These are phyloP conservation scores for Psittacara wagleri DNA, from an alignment of 2,113 vertebrate genomes.

Conservation along the genomic window DNA sequence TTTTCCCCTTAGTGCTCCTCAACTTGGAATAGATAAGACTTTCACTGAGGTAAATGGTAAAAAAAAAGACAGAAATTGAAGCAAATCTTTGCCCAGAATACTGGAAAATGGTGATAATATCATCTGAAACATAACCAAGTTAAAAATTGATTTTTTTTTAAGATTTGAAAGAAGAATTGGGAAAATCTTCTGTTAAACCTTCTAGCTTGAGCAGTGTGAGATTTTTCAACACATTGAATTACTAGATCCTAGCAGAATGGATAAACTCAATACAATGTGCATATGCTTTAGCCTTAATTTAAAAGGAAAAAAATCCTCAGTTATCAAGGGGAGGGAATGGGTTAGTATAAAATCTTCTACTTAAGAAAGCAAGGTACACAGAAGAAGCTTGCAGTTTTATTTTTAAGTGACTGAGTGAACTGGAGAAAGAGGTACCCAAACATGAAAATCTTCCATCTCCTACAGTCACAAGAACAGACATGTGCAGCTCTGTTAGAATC, in stretches of 20 bases:
- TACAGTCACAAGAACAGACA: conserved; percentile 14
- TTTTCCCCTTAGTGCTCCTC: not conserved
- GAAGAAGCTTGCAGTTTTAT: not conserved
- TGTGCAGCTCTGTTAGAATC: conserved; percentile 47
- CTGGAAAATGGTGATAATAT: not conserved
- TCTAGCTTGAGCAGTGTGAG: not conserved
- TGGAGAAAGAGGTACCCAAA: conserved; percentile 23
- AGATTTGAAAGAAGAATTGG: not conserved
- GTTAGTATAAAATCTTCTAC: not conserved
- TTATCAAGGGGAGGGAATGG: not conserved
- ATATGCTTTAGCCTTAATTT: not conserved
- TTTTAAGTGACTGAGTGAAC: conserved; percentile 1
- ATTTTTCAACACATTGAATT: not conserved
- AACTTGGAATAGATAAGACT: not conserved
- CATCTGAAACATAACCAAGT: not conserved
- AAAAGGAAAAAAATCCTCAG: not conserved
- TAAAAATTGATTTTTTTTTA: not conserved
- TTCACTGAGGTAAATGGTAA: not conserved
- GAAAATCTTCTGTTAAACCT: not conserved
- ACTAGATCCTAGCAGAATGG: not conserved
- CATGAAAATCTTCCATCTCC: conserved; percentile 9
- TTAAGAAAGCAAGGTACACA: not conserved
- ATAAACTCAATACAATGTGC: not conserved
- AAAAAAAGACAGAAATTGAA: not conserved
- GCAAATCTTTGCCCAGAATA: not conserved